Percentiles rank a stretch among this genome's conserved stretches.
phyloP scores from a whole-genome alignment of 2,113 vertebrate species.

The Platysteira castanea region DNA sequence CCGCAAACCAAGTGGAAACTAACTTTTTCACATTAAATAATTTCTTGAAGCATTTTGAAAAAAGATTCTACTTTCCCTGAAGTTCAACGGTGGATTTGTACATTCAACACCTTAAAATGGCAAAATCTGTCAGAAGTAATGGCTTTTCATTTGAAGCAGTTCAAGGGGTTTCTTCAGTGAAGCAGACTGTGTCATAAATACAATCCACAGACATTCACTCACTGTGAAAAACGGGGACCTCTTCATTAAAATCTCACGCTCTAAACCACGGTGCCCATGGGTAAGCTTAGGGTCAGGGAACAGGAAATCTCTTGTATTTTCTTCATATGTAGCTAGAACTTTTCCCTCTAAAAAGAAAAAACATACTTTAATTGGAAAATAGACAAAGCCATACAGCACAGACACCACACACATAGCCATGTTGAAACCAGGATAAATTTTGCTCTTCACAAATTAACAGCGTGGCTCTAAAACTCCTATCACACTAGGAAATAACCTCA shows the following conservation, averaged over 20 bases:
- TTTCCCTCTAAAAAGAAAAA: conserved; percentile 80
- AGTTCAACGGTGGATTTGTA: conserved; percentile 27
- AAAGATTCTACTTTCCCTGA: background rate
- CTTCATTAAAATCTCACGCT: conserved; percentile 89
- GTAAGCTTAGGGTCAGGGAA: conserved; percentile 81
- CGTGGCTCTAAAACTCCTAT: background rate
- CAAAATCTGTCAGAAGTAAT: conserved; percentile 41
- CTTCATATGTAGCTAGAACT: conserved; percentile 82
- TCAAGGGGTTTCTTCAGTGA: conserved; percentile 22
- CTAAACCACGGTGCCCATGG: conserved; percentile 69
- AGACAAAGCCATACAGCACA: background rate
- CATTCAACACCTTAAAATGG: conserved; percentile 20
- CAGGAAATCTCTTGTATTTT: conserved; percentile 88
- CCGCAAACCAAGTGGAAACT: background rate
- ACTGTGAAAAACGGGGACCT: conserved; percentile 81
- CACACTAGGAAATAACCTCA: background rate
- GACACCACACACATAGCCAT: background rate
- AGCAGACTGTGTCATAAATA: background rate
- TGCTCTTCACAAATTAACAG: background rate
- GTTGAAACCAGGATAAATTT: background rate
- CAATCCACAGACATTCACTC: conserved; percentile 63
- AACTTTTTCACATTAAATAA: background rate
- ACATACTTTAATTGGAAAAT: conserved; percentile 44
- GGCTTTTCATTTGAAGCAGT: conserved; percentile 1
- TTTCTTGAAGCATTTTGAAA: background rate